Base-by-base conservation (phyloP, 2,797 vertebrate genomes). In the Paguma larvata region DNA sequence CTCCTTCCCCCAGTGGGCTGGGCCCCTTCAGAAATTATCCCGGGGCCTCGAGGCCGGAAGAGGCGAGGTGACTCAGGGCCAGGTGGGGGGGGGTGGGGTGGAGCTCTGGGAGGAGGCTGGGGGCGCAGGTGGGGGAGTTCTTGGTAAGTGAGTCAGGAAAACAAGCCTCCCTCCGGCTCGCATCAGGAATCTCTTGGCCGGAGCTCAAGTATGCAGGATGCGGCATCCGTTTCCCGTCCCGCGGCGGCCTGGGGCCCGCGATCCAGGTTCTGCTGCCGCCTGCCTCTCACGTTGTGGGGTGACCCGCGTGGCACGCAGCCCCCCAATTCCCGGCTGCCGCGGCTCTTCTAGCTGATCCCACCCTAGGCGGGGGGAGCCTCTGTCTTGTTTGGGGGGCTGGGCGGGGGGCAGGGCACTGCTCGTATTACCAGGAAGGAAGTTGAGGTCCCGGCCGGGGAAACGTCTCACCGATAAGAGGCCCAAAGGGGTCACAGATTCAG, bases 131-230 rank as follows among this genome's bases (percentile, higher is more conserved):
- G 30, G 62, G 53, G 16, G 38, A 75, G 72, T 70, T 53, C 85
- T 92, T 91, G 48, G 67, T 25, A 3, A 25, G 48, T 86, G 94
- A 94, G 86, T 96, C 94, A 91, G 95, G 63, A 91, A 91, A 77
- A 82, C 77, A 78, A 59, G 86, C 79, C 13, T 86, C 65, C 85
- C 32, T 83, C 65, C 15, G 8, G 79, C 63, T 51, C 38, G 62
- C 9, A 93, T 84, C 79, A 78, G 78, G 92, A 91, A 89, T 95
- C 91, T 96, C 95, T 83, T 97, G 96, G 97, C 95, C n/a, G 0
- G 16, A n/a, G 13, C 62, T 91, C 96, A 95, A 83, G 83, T 53
- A 85, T 91, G 83, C 86, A 27, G 77, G 72, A 80, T 34, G 15
- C 0, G 11, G 62, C 0, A 5, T 46, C 38, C 1, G 82, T 62